Base-by-base conservation (phyloP, 2,113 vertebrate species). In the Sialia sialis region DNA sequence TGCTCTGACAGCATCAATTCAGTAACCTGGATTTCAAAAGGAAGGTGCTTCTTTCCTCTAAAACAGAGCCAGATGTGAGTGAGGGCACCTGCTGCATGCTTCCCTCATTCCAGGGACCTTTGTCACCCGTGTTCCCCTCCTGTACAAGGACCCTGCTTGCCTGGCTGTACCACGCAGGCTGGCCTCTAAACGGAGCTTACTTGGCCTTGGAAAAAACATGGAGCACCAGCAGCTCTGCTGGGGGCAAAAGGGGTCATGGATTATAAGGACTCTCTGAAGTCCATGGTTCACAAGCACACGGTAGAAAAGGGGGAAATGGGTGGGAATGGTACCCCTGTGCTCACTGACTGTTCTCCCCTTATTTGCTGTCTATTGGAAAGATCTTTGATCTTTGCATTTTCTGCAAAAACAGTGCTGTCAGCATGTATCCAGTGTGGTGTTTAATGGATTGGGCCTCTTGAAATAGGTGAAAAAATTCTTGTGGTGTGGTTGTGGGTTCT, bases 191-290 rank as follows among this genome's bases (percentile, higher is more conserved):
- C 48, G 34, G 18, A 63, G 6, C 41, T 51, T 59, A 41, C 11
- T 19, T 51, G n/a, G 7, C 5, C 69, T 54, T 23, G 21, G 49
- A 21, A 52, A 41, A 59, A 38, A 0, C 7, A 2, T n/a, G 41
- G 19, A 32, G 23, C 2, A 0, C 17, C 32, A 41, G 46, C 48
- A 36, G 27, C 30, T 44, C 2, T 5, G 12, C 1, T 52, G 27
- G 1, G 19, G 14, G 6, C 4, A 30, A 36, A 69, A 54, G 22
- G 18, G 17, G 13, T 5, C 54, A 22, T 54, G 70, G 5, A 7
- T 44, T 81, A 4, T 62, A 22, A 67, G 38, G 26, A 25, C 38
- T 64, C 25, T 30, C 19, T 49, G 46, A n/a, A 62, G 51, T 41
- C 19, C 2, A 0, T 60, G 44, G 23, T 75, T 70, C 32, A 41